These are phyloP conservation scores for cat (Felis catus) DNA, from an alignment of 2,113 vertebrate genomes.

Conservation along the genomic window DNA sequence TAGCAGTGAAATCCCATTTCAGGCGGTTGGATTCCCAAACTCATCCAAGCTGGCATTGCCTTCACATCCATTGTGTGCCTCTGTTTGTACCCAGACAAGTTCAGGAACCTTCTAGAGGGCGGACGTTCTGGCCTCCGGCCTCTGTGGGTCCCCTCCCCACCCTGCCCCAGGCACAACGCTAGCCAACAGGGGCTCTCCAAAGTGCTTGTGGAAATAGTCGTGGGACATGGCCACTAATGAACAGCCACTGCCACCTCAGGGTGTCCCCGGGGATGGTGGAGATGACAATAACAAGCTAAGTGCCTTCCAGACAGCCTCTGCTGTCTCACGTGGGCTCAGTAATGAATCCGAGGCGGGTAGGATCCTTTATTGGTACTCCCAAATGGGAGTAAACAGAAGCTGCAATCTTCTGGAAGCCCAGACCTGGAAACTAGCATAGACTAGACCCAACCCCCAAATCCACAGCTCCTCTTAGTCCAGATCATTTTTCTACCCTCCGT, in stretches of 20 bases:
- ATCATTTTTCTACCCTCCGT: background rate
- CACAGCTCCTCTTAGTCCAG: background rate
- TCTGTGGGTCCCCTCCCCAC: background rate
- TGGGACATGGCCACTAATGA: background rate
- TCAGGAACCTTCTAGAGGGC: background rate
- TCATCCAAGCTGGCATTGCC: background rate
- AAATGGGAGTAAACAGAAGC: background rate
- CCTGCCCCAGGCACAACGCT: accelerated
- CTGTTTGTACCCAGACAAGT: background rate
- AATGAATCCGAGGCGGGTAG: background rate
- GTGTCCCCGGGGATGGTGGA: accelerated
- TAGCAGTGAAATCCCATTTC: too few relatives aligned
- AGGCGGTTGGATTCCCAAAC: accelerated
- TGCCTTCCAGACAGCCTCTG: accelerated
- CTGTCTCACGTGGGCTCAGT: background rate
- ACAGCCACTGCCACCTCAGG: background rate
- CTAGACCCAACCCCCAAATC: background rate
- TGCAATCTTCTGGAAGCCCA: background rate
- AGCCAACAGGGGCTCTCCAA: too few relatives aligned
- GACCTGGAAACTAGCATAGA: background rate
- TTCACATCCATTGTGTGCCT: background rate
- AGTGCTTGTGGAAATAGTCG: background rate
- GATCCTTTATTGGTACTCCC: background rate
- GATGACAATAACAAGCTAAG: accelerated
- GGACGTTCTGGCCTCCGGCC: too few relatives aligned